Evolutionary conservation across 2,888 invertebrate genomes (phyloP), one percentile per base, ranked within the genome.

Genomic region (Drosophila percnosoma): DNA sequence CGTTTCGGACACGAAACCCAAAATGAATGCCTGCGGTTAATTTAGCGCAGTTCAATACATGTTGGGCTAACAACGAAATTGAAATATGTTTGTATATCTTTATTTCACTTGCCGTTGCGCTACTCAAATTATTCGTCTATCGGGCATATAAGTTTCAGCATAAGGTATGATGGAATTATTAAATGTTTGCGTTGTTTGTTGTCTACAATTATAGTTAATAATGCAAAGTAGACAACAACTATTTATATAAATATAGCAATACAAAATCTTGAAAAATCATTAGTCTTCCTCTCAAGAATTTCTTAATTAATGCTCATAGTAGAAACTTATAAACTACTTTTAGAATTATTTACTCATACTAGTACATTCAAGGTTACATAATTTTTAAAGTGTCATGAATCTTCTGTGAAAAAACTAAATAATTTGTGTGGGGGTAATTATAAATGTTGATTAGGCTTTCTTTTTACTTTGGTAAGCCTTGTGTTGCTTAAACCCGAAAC

Each of bases 1-100:
- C 57, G 42, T 62, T 63, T 73, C 52, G 63, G 57, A 60, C 68
- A 72, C 76, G 71, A 68, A 76, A 68, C 52, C 69, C 64, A 54
- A 82, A 77, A 73, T 83, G 77, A 87, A 78, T 80, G 84, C 89
- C 90, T 78, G 90, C 77, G 87, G 90, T 84, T 87, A 90, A 87
- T 87, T 87, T 90, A 63, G 87, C 87, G 84, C 84, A 89, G 78
- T 79, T 70, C 80, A 74, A 74, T 73, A 58, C 55, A 53, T 70
- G 80, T 66, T 79, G 54, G 59, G 52, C 68, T 78, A 82, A 74
- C 74, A 70, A 75, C 73, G 38, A 88, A 83, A 87, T 86, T 88
- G 83, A 83, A 86, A 86, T 82, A 75, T 69, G 74, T 85, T 83
- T 85, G 64, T 74, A 78, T 76, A 77, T 60, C 72, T 80, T 83